Base-by-base conservation (phyloP, 2,888 invertebrate genomes). In the Itoplectis maculator region DNA sequence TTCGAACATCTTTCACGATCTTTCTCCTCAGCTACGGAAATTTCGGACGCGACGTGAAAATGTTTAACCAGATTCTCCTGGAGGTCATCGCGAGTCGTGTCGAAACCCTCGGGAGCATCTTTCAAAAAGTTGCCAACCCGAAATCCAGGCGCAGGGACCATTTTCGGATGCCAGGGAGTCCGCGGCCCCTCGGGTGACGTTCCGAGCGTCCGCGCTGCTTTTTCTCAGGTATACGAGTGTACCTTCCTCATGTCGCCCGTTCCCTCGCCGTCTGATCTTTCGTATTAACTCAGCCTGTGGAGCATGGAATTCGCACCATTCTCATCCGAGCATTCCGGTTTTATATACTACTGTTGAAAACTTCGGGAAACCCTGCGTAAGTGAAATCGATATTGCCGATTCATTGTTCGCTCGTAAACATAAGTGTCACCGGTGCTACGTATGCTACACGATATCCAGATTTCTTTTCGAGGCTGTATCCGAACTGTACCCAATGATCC, bases 51-150 rank as follows among this genome's bases (percentile, higher is more conserved):
- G 47, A 15, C 47, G 6, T 47, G 47, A 47, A 47, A 15, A 47
- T 47, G 47, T n/a, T 47, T 47, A 47, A 47, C 47, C 47, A 47
- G 47, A 47, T 47, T 47, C 47, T 47, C 5, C 47, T n/a, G 6
- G 47, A 47, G 47, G 15, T 47, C 15, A 47, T 18, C 47, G 47
- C 15, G 15, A 7, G 47, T n/a, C 47, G 45, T 47, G 45, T n/a
- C 6, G 15, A n/a, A 47, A 18, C 47, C 72, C 61, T 45, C 54
- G 49, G 42, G 78, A 78, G 70, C 78, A 78, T 73, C 66, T 65
- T 73, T 73, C 66, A 73, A 66, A 79, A 73, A 79, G 72, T 79
- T 79, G 23, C 35, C 66, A 20, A 47, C 66, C 72, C 73, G 72
- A 79, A 79, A 79, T 73, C n/a, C 72, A 47, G 66, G 51, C 79